Base-by-base conservation (phyloP, 2,113 vertebrate species). In the Maccullochella peelii region DNA sequence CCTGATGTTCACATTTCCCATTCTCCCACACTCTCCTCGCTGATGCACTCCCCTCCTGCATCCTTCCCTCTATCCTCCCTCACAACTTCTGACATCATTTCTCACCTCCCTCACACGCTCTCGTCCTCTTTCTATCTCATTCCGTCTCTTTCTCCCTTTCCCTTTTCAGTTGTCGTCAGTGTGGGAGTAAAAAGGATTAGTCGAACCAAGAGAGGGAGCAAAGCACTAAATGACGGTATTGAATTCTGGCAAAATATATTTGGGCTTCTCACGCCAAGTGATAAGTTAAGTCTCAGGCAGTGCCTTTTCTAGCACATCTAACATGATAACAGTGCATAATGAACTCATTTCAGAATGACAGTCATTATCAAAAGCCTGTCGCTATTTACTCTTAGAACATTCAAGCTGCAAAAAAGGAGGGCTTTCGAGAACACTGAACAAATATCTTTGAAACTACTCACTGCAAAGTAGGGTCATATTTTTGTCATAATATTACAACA, bases 181-280 rank as follows among this genome's bases (percentile, higher is more conserved):
- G 91, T 93, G 89, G 92, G 93, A 90, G 94, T 91, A 77, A 89
- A 91, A 89, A 89, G 86, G 91, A 95, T 95, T 93, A 93, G 91
- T 73, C 23, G 70, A 81, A 87, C 78, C 33, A 50, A 89, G 87
- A 92, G 89, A 86, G 77, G 77, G 83, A 90, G 77, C 72, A 83
- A 80, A 90, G 90, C 88, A 74, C 88, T 89, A 93, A 94, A 92
- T 91, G 80, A 89, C 15, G 61, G 79, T 88, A 89, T 90, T 92
- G 87, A 92, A 88, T 92, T 88, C 86, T 84, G 86, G 87, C 75
- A 86, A 93, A 93, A 91, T 90, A 91, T 76, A 93, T 87, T 73
- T 88, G 79, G 74, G 82, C 82, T 83, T 85, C 85, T 91, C 88
- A 72, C 33, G 42, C 87, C 71, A 68, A 88, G 85, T 79, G 84